Conservation (phyloP, 2,888 invertebrate species). For the Eurytoma californica region DNA sequence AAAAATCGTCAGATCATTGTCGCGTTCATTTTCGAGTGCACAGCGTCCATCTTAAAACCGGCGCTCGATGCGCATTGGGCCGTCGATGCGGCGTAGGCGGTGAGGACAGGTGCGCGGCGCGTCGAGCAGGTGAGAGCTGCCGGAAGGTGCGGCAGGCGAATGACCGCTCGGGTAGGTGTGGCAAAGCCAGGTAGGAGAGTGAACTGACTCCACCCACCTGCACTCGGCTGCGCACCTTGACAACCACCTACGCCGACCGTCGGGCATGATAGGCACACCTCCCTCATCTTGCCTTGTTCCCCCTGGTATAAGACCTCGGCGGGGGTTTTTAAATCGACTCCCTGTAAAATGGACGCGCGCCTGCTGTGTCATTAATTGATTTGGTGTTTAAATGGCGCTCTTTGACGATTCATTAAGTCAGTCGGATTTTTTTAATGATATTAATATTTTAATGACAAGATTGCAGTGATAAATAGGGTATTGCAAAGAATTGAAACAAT, state of each 20-base stretch:
- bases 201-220: conserved; percentile 65
- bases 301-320: neutral
- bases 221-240: conserved; percentile 36
- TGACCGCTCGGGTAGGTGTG: conserved; percentile 61
- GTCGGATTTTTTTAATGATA: too few species aligned
- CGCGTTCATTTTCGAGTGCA: too few species aligned
- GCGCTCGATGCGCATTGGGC: neutral
- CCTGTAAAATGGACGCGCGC: conserved; percentile 30
- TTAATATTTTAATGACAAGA: too few species aligned
- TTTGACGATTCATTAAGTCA: too few species aligned
- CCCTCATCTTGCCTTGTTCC: neutral
- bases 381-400: too few species aligned
- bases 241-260: neutral
- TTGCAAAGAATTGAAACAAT: too few species aligned
- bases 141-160: conserved; percentile 22
- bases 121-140: neutral
- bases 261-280: neutral
- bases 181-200: conserved; percentile 53
- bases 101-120: conserved; percentile 9
- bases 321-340: neutral
- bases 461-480: too few species aligned
- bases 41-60: neutral
- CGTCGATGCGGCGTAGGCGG: conserved; percentile 8
- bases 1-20: too few species aligned
- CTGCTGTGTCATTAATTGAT: too few species aligned